Evolutionary conservation across 2,888 invertebrate species (phyloP), one percentile per base, ranked within the genome.

Genomic region (Rhodophaea formosa): DNA sequence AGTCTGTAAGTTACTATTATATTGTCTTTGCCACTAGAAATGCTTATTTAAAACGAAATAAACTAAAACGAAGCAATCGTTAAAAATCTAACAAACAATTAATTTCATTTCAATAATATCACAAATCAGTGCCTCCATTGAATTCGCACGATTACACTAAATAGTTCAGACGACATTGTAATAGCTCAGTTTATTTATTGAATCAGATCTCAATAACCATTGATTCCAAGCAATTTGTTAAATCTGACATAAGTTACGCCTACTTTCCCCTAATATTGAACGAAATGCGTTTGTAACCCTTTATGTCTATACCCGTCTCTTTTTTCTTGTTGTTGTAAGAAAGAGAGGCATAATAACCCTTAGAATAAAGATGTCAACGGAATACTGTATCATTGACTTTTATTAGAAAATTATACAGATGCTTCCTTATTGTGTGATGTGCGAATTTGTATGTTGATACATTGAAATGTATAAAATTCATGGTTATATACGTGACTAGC

Each of bases 171-270:
- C 29, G 29, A 15, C 43, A 42, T 39, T 29, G 6, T 23, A 53
- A 53, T 53, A 44, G 53, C 14, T 44, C 44, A 43, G 29, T 52
- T 17, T 44, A 53, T 53, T 53, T 53, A 47, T 56, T 53, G 56
- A 45, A 55, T 53, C 45, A 60, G 43, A 23, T 44, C 32, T 17
- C 42, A 62, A 62, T 65, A 62, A 58, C 72, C 70, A 79, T 81
- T 80, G 75, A 79, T 88, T 86, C 79, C 80, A 68, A 70, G 68
- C 80, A 79, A 90, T 90, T 87, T 86, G 82, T 88, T 88, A 85
- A 79, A 83, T 80, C 72, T 82, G 87, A 84, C 88, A 80, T 60
- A 62, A 74, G 77, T 71, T 70, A 80, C 89, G 88, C 89, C 88
- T 77, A 81, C 84, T 85, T 85, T 79, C 78, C 81, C 86, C 84